Evolutionary conservation across 2,888 invertebrate species (phyloP), one percentile per base, ranked within the genome.

Genomic region (Podotricha telesiphe): DNA sequence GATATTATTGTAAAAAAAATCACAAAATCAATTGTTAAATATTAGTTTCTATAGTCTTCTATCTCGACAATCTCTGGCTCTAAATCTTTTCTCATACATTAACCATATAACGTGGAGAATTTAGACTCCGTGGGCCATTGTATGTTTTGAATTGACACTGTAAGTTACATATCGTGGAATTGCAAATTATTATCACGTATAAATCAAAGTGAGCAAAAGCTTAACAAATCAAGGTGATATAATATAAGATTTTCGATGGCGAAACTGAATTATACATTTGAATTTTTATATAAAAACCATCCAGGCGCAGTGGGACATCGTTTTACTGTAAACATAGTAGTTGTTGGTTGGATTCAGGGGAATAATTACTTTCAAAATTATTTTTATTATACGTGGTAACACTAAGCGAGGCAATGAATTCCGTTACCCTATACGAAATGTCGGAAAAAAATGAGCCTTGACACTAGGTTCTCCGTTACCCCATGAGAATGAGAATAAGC

Each of bases 21-120:
- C n/a, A 59, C 58, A 22, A 45, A 59, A 22, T 59, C 58, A 42
- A 59, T 59, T 59, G 42, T 59, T 37, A 71, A 17, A 61, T 42
- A 28, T 67, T 58, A 22, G 22, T 59, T 40, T 53, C 40, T 48
- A 47, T 45, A 59, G 58, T 19, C 3, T 20, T 45, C 40, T 59
- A 20, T 58, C n/a, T 45, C 22, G 42, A 0, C 40, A 58, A 22
- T 42, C 20, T 8, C 28, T 6, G 64, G 40, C 68, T 68, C 64
- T 72, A 68, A 70, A 69, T 71, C 59, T 53, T 58, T 13, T 55
- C 68, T 70, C 59, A 72, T 72, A 63, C 70, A 72, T 72, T 66
- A 70, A 65, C 62, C 65, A 72, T 72, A 1, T 34, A 45, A 53
- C 62, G 63, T 68, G 47, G 65, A 67, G 50, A 62, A 72, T 70